Evolutionary conservation across 2,797 vertebrate species (phyloP), one percentile per base, ranked within the genome.

Genomic region (Knipowitschia caucasica): DNA sequence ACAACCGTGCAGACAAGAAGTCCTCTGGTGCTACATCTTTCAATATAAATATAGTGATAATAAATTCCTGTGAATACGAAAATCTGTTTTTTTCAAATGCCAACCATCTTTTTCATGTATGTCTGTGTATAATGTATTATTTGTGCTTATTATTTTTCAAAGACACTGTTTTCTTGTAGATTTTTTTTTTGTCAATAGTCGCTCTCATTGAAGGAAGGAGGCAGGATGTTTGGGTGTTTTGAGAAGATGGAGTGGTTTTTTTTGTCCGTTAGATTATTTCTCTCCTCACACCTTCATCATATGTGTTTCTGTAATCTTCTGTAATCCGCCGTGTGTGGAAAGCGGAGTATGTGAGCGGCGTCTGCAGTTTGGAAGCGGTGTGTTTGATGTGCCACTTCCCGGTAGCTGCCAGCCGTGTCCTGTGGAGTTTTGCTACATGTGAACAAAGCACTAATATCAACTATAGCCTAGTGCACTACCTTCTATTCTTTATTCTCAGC

Each of bases 381-480:
- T 87, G 80, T 88, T 88, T 84, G 78, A 83, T 88, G 68, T 82
- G 78, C 66, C 76, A 64, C 73, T 75, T 51, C 81, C 80, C 71
- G 68, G 81, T 81, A 82, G 64, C 69, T 79, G 81, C 76, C 83
- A 80, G 74, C 75, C 69, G 76, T 62, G 84, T 88, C 77, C 80
- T 86, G 86, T 89, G 83, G 84, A 85, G 74, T 83, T 85, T 71
- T 81, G 82, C 87, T 82, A 85, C 84, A 83, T 85, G 88, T 89
- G 75, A 84, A 86, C 84, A 46, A 49, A 49, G 75, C 85, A 86
- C 84, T 89, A 83, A 84, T 86, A 84, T 56, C 26, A 20, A 49
- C 46, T 49, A 49, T 75, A 87, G 78, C 73, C 73, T 85, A 86
- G 80, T 86, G 83, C 80, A 87, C 83, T 80, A 81, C 82, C 80